These are phyloP conservation scores for Drosophila parvula DNA, from an alignment of 1,140 invertebrate genomes.

Conservation along the genomic window DNA sequence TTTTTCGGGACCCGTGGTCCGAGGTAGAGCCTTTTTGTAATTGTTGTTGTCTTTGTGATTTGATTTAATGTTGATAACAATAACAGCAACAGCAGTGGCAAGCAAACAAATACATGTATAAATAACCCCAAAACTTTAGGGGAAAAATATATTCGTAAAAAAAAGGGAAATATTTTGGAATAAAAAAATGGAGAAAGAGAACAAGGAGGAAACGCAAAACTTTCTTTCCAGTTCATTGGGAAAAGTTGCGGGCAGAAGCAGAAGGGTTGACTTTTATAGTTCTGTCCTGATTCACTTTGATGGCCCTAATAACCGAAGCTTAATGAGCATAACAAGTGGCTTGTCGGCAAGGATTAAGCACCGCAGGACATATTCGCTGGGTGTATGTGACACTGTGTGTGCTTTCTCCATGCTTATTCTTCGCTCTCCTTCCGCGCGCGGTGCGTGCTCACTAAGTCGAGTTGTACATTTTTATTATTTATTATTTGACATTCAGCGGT, in stretches of 20 bases:
- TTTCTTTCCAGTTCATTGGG: slow-evolving; percentile 62
- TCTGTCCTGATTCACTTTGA: slow-evolving; percentile 79
- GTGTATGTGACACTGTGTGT: slow-evolving; percentile 21
- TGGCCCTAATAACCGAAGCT: slow-evolving; percentile 79
- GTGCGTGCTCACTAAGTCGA: slow-evolving; percentile 43
- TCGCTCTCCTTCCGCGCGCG: neutral
- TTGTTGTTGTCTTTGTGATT: slow-evolving; percentile 81
- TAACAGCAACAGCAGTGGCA: slow-evolving; percentile 70
- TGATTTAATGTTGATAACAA: slow-evolving; percentile 83
- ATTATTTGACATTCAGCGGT: slow-evolving; percentile 59
- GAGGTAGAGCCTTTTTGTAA: slow-evolving; percentile 71
- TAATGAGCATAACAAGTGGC: slow-evolving; percentile 78
- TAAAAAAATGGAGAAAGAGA: slow-evolving; percentile 20
- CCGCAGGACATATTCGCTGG: slow-evolving; percentile 31
- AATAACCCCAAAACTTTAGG: slow-evolving; percentile 69
- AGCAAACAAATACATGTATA: slow-evolving; percentile 52
- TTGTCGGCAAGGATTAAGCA: slow-evolving; percentile 50
- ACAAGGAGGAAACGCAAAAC: slow-evolving; percentile 43
- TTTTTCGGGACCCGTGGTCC: slow-evolving; percentile 29
- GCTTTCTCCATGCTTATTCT: neutral
- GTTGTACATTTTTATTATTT: slow-evolving; percentile 59
- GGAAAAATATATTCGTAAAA: slow-evolving; percentile 35
- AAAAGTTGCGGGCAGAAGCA: slow-evolving; percentile 17
- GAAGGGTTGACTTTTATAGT: slow-evolving; percentile 79
- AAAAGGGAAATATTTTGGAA: slow-evolving; percentile 8